Evolutionary conservation across 2,797 vertebrate species (phyloP).

Genomic region (Rhinichthys osculus): DNA sequence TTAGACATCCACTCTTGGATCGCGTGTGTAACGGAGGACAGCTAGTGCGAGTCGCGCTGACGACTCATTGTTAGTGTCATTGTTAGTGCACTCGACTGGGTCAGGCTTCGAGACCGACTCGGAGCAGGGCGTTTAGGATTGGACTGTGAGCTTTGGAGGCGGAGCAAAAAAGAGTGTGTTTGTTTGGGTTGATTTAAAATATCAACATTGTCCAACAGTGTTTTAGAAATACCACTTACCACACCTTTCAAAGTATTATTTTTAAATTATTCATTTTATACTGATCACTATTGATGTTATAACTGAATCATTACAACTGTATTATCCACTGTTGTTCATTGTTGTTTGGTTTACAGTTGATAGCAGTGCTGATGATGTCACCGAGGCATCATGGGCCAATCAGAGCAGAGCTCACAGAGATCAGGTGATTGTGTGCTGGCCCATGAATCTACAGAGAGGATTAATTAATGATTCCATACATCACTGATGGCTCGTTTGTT

Average conservation of each 20-base stretch:
- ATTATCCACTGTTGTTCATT: slow-evolving; percentile 9
- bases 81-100: too few relatives aligned
- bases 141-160: too few relatives aligned
- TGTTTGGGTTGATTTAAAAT: too few relatives aligned
- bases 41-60: too few relatives aligned
- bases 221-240: too few relatives aligned
- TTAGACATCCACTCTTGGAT: too few relatives aligned
- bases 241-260: background rate
- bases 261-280: background rate
- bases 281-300: background rate
- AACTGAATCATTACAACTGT: background rate
- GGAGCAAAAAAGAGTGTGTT: too few relatives aligned
- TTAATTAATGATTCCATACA: background rate
- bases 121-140: too few relatives aligned
- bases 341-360: slow-evolving; percentile 60
- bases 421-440: slow-evolving; percentile 46
- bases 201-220: too few relatives aligned
- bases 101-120: too few relatives aligned
- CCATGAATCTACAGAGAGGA: background rate
- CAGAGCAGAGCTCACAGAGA: slow-evolving; percentile 51
- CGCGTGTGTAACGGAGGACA: too few relatives aligned
- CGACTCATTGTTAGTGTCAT: too few relatives aligned
- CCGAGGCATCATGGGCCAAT: slow-evolving; percentile 59
- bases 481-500: background rate
- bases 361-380: slow-evolving; percentile 54